Evolutionary conservation across 2,113 vertebrate species (phyloP).

Genomic region (Corapipo altera): DNA sequence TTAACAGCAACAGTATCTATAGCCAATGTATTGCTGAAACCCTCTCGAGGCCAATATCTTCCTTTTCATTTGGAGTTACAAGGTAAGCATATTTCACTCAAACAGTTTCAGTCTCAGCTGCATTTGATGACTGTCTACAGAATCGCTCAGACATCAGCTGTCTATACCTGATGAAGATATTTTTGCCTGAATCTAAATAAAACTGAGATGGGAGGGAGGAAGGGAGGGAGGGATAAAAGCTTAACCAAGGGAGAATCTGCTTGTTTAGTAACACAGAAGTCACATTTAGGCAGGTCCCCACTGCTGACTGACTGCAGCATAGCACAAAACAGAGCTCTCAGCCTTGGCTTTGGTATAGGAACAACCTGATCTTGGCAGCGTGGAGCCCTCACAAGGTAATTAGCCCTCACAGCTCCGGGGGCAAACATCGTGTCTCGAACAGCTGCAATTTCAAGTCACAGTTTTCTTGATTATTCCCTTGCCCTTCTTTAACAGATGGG

Average conservation of each 20-base stretch:
- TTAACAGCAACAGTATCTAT: background rate
- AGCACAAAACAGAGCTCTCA: background rate
- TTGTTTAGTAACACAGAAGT: background rate
- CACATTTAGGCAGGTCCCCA: background rate
- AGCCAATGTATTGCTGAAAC: background rate
- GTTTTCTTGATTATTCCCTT: constrained; percentile 36
- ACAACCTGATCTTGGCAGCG: background rate
- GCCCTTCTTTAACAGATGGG: constrained; percentile 30
- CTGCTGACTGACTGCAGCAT: background rate
- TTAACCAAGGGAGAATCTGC: background rate
- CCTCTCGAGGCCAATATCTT: background rate
- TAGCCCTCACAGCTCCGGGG: constrained; percentile 11
- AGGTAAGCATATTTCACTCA: background rate
- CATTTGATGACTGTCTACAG: background rate
- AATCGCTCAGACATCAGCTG: background rate
- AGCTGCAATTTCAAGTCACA: constrained; percentile 33
- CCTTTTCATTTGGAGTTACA: constrained; percentile 1
- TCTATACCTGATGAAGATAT: background rate
- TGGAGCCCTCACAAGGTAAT: constrained; percentile 8
- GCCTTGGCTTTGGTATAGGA: background rate
- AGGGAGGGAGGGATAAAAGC: background rate
- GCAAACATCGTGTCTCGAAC: background rate
- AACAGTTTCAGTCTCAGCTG: background rate
- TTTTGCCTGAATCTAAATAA: background rate
- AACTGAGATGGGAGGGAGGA: background rate